Evolutionary conservation across 2,888 invertebrate genomes (phyloP).

Genomic region (Isoperla grammatica): DNA sequence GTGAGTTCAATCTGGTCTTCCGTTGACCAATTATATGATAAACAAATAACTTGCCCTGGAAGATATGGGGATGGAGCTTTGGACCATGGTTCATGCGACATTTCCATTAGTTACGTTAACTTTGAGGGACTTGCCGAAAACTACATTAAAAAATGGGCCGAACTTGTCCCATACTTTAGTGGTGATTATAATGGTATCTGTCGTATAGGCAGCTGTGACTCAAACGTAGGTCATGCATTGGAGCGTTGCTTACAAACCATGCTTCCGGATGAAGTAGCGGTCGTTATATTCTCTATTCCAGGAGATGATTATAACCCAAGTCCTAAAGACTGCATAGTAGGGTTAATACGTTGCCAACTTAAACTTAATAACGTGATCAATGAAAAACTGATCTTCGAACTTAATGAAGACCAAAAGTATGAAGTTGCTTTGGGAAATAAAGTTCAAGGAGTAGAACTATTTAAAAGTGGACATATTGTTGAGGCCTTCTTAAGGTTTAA

Average conservation of each 20-base stretch:
- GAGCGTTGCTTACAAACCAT: conserved; percentile 37
- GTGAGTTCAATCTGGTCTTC: conserved; percentile 36
- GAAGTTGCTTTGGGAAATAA: conserved; percentile 50
- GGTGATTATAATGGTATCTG: conserved; percentile 14
- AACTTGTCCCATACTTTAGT: conserved; percentile 33
- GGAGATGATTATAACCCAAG: not conserved
- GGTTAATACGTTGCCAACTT: conserved; percentile 17
- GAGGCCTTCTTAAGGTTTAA: conserved; percentile 71
- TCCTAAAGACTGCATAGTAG: not conserved
- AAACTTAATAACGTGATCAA: conserved; percentile 27
- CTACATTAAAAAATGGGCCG: conserved; percentile 40
- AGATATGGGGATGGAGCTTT: too few relatives aligned
- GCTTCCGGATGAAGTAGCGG: conserved; percentile 28
- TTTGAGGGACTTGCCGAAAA: conserved; percentile 17
- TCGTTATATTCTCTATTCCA: conserved; percentile 3
- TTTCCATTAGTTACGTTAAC: conserved; percentile 15
- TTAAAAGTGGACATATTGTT: conserved; percentile 52
- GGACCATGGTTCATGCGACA: not conserved
- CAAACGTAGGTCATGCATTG: conserved; percentile 35
- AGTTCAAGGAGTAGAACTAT: conserved; percentile 57
- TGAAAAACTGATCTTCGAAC: conserved; percentile 47
- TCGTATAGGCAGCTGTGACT: conserved; percentile 37
- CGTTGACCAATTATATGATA: conserved; percentile 42
- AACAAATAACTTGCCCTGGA: conserved; percentile 38
- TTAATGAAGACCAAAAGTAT: conserved; percentile 52